Evolutionary conservation across 2,113 vertebrate species (phyloP).

Genomic region (Cettia cetti): DNA sequence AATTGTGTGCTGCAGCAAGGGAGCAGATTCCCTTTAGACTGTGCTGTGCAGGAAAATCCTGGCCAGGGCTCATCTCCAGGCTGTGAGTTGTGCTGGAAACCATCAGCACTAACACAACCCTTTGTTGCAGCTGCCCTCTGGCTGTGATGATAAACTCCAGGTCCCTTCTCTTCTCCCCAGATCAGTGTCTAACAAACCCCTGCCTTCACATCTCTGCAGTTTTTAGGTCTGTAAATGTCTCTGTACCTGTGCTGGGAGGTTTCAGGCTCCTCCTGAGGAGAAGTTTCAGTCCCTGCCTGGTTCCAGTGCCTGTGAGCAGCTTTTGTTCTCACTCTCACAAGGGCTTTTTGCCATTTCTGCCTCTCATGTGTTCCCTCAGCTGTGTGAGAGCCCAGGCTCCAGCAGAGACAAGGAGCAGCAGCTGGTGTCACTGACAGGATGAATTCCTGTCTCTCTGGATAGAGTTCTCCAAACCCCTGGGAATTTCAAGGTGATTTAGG

Average conservation of each 20-base stretch:
- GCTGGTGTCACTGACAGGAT: neutral
- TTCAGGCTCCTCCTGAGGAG: neutral
- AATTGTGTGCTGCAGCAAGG: neutral
- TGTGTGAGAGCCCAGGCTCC: neutral
- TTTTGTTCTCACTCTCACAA: neutral
- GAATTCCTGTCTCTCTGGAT: neutral
- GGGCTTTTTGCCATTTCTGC: slow-evolving; percentile 16
- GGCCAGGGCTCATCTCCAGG: neutral
- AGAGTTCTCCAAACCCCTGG: neutral
- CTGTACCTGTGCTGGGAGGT: neutral
- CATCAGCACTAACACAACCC: neutral
- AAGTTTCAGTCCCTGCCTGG: neutral
- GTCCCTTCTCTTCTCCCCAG: neutral
- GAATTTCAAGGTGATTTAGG: neutral
- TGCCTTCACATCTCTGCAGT: neutral
- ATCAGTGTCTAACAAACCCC: neutral
- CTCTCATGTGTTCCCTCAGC: neutral
- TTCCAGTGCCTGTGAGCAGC: neutral
- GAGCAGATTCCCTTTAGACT: neutral
- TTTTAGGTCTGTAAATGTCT: neutral
- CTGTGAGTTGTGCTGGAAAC: neutral
- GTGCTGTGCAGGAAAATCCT: neutral
- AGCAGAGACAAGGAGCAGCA: neutral
- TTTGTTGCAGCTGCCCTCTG: neutral
- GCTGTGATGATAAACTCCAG: neutral